Evolutionary conservation across 2,113 vertebrate genomes (phyloP).

Genomic region (Varanus komodoensis): DNA sequence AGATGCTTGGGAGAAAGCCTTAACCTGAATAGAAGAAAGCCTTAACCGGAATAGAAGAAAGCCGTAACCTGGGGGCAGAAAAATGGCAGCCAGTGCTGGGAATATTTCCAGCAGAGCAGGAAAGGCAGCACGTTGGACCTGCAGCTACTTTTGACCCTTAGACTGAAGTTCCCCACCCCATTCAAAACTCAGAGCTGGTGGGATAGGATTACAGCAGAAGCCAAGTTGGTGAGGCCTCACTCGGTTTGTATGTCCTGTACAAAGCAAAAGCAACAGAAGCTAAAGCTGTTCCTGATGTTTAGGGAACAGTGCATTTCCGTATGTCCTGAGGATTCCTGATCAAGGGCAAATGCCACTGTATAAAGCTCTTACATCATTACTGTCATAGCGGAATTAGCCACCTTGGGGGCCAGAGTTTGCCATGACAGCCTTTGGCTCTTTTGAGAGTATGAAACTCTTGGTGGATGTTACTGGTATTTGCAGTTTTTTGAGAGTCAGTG

Average conservation of each 20-base stretch:
- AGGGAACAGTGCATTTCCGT: not conserved
- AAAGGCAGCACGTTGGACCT: not conserved
- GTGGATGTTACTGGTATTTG: not conserved
- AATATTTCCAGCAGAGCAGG: no score
- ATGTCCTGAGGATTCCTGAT: not conserved
- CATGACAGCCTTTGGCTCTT: fast-evolving
- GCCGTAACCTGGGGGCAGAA: no score
- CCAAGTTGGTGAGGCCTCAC: not conserved
- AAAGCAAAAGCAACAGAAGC: not conserved
- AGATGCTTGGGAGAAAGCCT: no score
- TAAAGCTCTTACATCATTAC: not conserved
- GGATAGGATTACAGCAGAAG: not conserved
- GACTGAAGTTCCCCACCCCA: not conserved
- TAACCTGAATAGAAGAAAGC: no score
- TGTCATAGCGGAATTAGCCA: not conserved
- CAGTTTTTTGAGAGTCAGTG: no score
- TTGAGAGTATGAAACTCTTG: not conserved
- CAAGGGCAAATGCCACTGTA: not conserved
- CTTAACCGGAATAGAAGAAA: no score
- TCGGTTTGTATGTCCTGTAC: not conserved
- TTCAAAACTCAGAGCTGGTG: not conserved
- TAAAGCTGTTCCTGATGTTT: not conserved
- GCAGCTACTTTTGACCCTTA: not conserved
- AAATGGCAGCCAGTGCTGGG: no score
- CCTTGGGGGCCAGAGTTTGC: not conserved